Evolutionary conservation across 1,140 invertebrate species (phyloP), one percentile per base, ranked within the genome.

Genomic region (Macrobrachium nipponense): DNA sequence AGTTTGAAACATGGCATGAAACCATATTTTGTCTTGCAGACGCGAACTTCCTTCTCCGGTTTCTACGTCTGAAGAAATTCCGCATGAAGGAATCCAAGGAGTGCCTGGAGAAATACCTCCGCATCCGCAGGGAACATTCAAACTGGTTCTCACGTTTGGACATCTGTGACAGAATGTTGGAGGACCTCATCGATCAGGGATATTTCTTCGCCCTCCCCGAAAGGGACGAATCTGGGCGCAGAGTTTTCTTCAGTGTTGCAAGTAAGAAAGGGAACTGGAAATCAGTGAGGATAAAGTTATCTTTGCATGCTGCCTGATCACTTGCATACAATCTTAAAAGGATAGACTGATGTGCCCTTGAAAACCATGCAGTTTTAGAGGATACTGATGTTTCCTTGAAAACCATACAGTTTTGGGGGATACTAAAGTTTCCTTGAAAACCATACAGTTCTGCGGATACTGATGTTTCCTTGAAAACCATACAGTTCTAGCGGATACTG

Each of bases 1-100:
- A 36, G 27, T 36, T 36, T 36, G 4, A 44, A 27, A 11, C 23
- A 0, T 23, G 14, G 36, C 12, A 23, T 80, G 70, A 10, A 60
- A 5, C 23, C 23, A 23, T 23, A 2, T 36, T 17, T 14, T 82
- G 43, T 80, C 17, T 62, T n/a, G 36, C 89, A 96, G 96, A 97
- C 91, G 91, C 94, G 0, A 92, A 94, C 14, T 97, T 97, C 90
- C 93, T 97, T 17, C 91, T 97, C 20, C 93, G 96, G 66, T 97
- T 97, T 90, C 92, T 97, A 0, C 93, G 96, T 18, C 96, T 95
- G 3, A 95, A 96, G 90, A 97, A 97, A 90, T 97, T 96, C 90
- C 95, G 95, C 62, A 93, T 97, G 18, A 95, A 95, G 0, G 93
- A 95, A 89, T 95, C 97, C 0, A 95, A 96, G 89, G 94, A 96